Evolutionary conservation across 2,888 invertebrate genomes (phyloP), one percentile per base, ranked within the genome.

Genomic region (Camptogramma bilineatum): DNA sequence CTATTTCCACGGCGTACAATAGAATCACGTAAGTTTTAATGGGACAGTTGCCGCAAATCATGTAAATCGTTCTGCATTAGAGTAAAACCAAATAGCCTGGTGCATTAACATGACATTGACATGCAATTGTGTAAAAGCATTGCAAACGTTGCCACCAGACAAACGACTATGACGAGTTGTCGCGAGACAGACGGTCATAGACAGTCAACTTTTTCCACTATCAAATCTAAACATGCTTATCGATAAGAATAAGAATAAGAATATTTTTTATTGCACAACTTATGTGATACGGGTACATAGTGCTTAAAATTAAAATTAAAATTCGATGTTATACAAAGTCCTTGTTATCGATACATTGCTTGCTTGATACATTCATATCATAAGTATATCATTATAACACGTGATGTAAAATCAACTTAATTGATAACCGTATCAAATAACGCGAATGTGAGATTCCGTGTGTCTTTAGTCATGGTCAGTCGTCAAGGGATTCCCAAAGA

Each of bases 81-180:
- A 65, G 56, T 53, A 57, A 65, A 65, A 53, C 53, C 59, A 56
- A 59, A 64, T 55, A 48, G 52, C 59, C 50, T 28, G 60, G 21
- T 65, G 56, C 57, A 61, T 48, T 55, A 48, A 52, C 56, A 52
- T 56, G 57, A 57, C 62, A 70, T 4, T 68, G 66, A 64, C 60
- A 66, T 56, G 60, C 50, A 52, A 64, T 62, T 64, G 61, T 47
- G 31, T 54, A 61, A 66, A 65, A 62, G 57, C 62, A 62, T 62
- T 47, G 51, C 62, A 52, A 42, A 54, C 24, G 61, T 52, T 21
- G 17, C 19, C 24, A 50, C 1, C 24, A 47, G 54, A 62, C 31
- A 18, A 28, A 55, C 42, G 54, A 60, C 63, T 51, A n/a, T 58
- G 68, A 62, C 55, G 59, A 54, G 61, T 52, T 42, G 46, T 16